phyloP scores from a whole-genome alignment of 1,140 invertebrate genomes.

The Apolygus lucorum region DNA sequence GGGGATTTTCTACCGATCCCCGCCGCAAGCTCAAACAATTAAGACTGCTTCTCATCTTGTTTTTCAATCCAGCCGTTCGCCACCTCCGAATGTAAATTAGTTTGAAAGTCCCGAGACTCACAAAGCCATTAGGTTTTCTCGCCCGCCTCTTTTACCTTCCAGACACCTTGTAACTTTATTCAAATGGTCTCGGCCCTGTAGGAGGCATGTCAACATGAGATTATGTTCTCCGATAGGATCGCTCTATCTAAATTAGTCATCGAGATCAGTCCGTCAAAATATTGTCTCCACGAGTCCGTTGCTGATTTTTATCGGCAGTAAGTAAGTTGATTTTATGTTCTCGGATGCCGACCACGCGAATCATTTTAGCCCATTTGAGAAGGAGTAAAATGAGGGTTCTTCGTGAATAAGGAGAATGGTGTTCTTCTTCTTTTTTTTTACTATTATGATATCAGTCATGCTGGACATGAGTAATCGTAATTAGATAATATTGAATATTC shows the following conservation, averaged over 20 bases:
- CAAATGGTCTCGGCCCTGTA: slow-evolving; percentile 3
- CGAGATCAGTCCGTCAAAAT: background rate
- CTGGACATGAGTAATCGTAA: too few relatives aligned
- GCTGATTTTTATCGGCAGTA: too few relatives aligned
- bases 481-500: too few relatives aligned
- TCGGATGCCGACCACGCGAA: too few relatives aligned
- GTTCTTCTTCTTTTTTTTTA: too few relatives aligned
- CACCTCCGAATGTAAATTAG: slow-evolving; percentile 11
- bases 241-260: background rate
- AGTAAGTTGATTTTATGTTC: too few relatives aligned
- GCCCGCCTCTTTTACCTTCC: slow-evolving; percentile 7
- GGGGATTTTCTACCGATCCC: background rate
- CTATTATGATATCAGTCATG: too few relatives aligned
- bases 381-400: too few relatives aligned
- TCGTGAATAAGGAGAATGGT: too few relatives aligned
- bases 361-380: too few relatives aligned
- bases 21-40: background rate
- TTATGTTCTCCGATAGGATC: background rate
- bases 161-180: slow-evolving; percentile 15
- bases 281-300: too few relatives aligned
- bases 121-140: slow-evolving; percentile 14
- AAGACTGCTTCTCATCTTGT: slow-evolving; percentile 13
- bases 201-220: slow-evolving; percentile 7
- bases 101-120: background rate
- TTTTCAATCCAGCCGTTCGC: background rate